Conservation (phyloP, 2,113 vertebrate genomes). For the Clarias batrachus region DNA sequence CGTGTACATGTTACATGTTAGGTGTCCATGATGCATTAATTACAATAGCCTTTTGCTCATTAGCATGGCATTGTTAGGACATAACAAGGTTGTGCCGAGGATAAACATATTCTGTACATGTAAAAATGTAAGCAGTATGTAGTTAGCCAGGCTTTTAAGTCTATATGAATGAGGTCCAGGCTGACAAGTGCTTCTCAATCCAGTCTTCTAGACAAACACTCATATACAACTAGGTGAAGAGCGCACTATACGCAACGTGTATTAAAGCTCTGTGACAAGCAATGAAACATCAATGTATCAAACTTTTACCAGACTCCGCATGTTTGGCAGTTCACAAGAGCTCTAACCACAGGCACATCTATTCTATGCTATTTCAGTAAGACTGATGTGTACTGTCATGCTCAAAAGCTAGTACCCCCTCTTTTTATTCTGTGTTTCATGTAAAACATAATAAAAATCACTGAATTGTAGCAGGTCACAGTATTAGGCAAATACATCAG, state of each 20-base stretch:
- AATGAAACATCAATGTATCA: not conserved
- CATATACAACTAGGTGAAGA: not conserved
- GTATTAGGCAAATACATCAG: too few species aligned
- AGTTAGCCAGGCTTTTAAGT: not conserved
- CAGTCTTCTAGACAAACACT: not conserved
- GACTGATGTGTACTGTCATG: not conserved
- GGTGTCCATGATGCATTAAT: conserved; percentile 5
- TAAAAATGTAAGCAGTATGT: not conserved
- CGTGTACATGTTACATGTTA: not conserved
- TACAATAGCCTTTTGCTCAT: not conserved
- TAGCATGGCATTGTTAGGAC: not conserved
- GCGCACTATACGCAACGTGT: not conserved
- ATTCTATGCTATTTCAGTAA: not conserved
- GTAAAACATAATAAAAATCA: too few species aligned
- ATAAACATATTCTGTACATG: not conserved
- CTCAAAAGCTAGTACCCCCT: too few species aligned
- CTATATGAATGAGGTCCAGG: not conserved
- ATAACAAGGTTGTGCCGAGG: not conserved
- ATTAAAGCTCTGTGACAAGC: not conserved
- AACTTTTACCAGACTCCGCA: not conserved
- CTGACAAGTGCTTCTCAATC: not conserved
- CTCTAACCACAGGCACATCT: not conserved
- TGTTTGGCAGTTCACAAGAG: not conserved
- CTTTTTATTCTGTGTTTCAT: too few species aligned
- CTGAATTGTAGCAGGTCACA: too few species aligned